Base-by-base conservation (phyloP, 2,888 invertebrate genomes). In the Lycophotia porphyrea region DNA sequence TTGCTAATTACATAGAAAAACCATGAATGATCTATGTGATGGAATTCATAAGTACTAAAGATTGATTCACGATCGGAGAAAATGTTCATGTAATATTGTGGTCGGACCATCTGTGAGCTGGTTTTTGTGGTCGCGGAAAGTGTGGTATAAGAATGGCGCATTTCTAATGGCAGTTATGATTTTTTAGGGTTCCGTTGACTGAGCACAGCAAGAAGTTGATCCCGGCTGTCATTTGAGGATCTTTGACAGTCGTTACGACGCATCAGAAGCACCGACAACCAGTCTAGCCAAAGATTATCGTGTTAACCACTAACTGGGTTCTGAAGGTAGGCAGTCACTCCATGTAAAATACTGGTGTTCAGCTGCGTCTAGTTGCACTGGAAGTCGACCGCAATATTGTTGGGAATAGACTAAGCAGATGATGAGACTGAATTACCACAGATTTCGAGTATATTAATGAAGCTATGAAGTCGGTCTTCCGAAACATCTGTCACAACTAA, bases 101-200 rank as follows among this genome's bases (percentile, higher is more conserved):
- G 87, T 76, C 76, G 66, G 75, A 65, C 81, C 78, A 84, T 82
- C 73, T 60, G 24, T 8, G 72, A 78, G 66, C 78, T 47, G 76
- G 78, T 87, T 87, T 86, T 87, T 87, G 88, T 84, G 72, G 76
- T 87, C 34, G 58, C 78, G 68, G 78, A 87, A 87, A 86, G 82
- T 84, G 76, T 86, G 72, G 86, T 87, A 21, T 21, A 85, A 85
- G 47, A 77, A 85, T 74, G 78, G 34, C 80, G 71, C 74, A 70
- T 85, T 86, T 86, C 86, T 87, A 86, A 84, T 84, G 76, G 67
- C 69, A 65, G 78, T 67, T 81, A 84, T 86, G 76, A 84, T 78
- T 66, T 84, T 85, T 55, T 70, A 70, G 65, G 47, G 34, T 31
- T 66, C 77, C 39, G 60, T 66, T 13, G n/a, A 4, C 1, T 36